phyloP scores from a whole-genome alignment of 2,888 invertebrate species.

The Troides aeacus region DNA sequence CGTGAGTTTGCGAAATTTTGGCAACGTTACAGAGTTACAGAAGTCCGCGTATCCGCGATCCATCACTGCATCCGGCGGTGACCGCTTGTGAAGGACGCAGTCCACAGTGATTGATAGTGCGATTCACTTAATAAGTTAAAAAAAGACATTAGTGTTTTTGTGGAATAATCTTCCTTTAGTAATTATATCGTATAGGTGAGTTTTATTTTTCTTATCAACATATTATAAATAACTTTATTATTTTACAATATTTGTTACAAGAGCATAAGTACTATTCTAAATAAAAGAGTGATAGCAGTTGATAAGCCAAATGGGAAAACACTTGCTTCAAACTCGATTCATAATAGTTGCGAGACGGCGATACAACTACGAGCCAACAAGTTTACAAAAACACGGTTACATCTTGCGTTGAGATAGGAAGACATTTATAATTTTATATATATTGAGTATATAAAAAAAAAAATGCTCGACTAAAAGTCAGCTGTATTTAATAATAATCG shows the following conservation, averaged over 20 bases:
- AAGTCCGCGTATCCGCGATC: constrained; percentile 48
- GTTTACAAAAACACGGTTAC: constrained; percentile 31
- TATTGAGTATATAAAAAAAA: constrained; percentile 1
- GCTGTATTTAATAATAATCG: neutral
- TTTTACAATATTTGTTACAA: neutral
- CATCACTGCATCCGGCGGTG: constrained; percentile 54
- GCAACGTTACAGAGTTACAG: constrained; percentile 49
- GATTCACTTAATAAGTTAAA: constrained; percentile 44
- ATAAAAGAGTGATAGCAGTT: constrained; percentile 3
- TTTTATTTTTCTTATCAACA: neutral
- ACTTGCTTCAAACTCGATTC: constrained; percentile 27
- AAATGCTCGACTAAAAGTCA: constrained; percentile 8
- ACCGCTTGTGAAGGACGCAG: constrained; percentile 53
- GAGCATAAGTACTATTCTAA: neutral
- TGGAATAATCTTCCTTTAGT: neutral
- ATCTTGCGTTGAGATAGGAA: constrained; percentile 19
- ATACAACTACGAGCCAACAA: constrained; percentile 29
- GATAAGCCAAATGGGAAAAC: constrained; percentile 17
- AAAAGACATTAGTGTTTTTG: constrained; percentile 35
- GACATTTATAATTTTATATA: constrained; percentile 22
- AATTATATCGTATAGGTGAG: constrained; percentile 9
- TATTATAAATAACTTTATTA: neutral
- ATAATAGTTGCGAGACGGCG: constrained; percentile 9
- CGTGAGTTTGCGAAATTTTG: constrained; percentile 69
- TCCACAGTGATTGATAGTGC: constrained; percentile 55